Evolutionary conservation across 2,113 vertebrate genomes (phyloP), one percentile per base, ranked within the genome.

Genomic region (Gnathonemus echidnorhynchus): DNA sequence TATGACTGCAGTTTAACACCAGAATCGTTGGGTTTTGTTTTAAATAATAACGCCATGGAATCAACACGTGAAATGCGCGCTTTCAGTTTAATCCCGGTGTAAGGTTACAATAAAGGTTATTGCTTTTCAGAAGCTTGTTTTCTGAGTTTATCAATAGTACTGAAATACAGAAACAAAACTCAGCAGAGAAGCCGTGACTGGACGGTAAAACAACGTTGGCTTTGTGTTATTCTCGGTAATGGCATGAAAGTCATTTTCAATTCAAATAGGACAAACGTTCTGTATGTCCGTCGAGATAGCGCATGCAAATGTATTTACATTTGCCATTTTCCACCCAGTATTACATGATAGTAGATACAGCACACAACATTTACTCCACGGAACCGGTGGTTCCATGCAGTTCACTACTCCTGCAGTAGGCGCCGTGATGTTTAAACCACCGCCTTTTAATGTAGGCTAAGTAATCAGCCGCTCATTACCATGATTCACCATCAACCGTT

Each of bases 241-340:
- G 1, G 48, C 48, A 7, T 50, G 42, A 86, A 24, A 35, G 35
- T 15, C 39, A 91, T 93, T 92, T 93, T 74, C 91, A 92, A 93
- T 91, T 92, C 91, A 93, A 93, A 93, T 93, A 48, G 83, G 42
- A 27, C 48, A 31, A 15, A 74, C 27, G 42, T 70, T 74, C 66
- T 50, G 35, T 49, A 84, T 91, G 35, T 91, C 24, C 87, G 53
- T 46, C 45, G n/a, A 49, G 56, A 88, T 56, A 83, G 53, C 42
- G 10, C 85, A 92, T 93, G 92, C 92, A 93, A 92, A 93, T 89
- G 0, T 24, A 77, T 77, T 66, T 66, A 66, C 58, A 66, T 66
- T 66, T 66, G 24, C n/a, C 58, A n/a, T 27, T 66, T 27, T 4
- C 8, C 21, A 27, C 58, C 7, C 3, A 66, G 58, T 66, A n/a